A percentile compares a stretch with the other conserved stretches of the same genome.
These are phyloP conservation scores for Callipepla squamata DNA, from an alignment of 2,113 vertebrate genomes.

Conservation along the genomic window DNA sequence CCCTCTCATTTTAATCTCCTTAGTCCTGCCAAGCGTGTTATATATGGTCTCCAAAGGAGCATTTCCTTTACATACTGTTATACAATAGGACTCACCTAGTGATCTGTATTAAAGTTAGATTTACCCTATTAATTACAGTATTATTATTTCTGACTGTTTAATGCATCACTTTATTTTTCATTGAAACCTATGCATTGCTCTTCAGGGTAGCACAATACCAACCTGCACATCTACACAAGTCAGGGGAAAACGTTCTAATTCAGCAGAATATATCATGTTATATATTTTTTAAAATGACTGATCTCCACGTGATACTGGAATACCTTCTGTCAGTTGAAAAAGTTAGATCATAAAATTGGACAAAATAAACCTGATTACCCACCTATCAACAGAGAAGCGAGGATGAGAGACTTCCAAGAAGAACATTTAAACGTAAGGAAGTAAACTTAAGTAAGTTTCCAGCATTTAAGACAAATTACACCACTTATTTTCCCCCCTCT, in stretches of 20 bases:
- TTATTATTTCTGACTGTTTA: conserved; percentile 36
- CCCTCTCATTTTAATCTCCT: conserved; percentile 46
- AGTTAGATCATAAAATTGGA: not conserved
- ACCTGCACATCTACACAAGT: not conserved
- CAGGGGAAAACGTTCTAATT: not conserved
- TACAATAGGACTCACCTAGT: conserved; percentile 22
- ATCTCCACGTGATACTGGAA: not conserved
- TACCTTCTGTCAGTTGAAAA: not conserved
- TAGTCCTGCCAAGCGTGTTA: conserved; percentile 25
- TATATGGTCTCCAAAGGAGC: conserved; percentile 19
- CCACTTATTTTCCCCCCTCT: not conserved
- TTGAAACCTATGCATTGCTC: not conserved
- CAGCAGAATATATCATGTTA: not conserved
- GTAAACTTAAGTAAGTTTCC: not conserved
- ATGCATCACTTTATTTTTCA: not conserved
- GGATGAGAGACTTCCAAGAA: not conserved
- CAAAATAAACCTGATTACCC: not conserved
- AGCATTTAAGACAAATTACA: not conserved
- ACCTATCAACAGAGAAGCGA: not conserved
- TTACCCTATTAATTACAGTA: conserved; percentile 27
- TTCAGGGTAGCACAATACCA: not conserved
- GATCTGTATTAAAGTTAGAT: not conserved
- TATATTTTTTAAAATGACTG: not conserved
- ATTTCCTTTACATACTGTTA: not conserved
- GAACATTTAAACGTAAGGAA: not conserved